Evolutionary conservation across 92 coral and sea anemone species (phyloP).

Genomic region (Pocillopora meandrina): DNA sequence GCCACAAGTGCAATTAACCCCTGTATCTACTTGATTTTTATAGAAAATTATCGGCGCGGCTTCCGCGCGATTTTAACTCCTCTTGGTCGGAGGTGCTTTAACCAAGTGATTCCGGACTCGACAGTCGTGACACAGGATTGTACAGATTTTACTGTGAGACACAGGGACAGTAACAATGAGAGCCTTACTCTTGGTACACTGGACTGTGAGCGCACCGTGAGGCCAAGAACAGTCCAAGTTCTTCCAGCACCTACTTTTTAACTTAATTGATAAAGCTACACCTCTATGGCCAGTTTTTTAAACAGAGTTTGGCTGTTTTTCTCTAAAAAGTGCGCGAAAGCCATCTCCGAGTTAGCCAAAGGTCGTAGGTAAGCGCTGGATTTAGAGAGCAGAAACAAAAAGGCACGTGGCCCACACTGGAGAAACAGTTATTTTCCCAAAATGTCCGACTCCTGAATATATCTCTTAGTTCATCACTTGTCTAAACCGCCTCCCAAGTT

Average conservation of each 20-base stretch:
- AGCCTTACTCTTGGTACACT: constrained; percentile 2
- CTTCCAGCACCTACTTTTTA: not conserved
- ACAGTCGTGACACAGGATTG: constrained; percentile 12
- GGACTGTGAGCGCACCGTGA: not conserved
- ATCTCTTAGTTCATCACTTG: no score
- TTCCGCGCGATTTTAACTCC: constrained; percentile 9
- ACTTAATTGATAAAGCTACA: no score
- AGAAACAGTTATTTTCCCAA: no score
- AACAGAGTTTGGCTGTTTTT: no score
- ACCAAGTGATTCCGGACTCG: not conserved
- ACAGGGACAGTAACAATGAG: not conserved
- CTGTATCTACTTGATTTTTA: constrained; percentile 53
- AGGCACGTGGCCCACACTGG: no score
- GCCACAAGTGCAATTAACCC: constrained; percentile 73
- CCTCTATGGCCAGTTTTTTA: no score
- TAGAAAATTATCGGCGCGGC: constrained; percentile 64
- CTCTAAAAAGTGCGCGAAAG: no score
- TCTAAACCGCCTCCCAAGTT: no score
- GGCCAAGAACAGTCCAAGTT: not conserved
- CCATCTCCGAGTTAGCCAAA: no score
- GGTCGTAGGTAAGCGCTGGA: no score
- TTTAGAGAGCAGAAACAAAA: no score
- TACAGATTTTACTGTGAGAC: not conserved
- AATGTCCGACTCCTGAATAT: no score
- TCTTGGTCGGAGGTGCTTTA: not conserved